phyloP scores from a whole-genome alignment of 2,888 invertebrate species.

The Parapristionchus giblindavisi region DNA sequence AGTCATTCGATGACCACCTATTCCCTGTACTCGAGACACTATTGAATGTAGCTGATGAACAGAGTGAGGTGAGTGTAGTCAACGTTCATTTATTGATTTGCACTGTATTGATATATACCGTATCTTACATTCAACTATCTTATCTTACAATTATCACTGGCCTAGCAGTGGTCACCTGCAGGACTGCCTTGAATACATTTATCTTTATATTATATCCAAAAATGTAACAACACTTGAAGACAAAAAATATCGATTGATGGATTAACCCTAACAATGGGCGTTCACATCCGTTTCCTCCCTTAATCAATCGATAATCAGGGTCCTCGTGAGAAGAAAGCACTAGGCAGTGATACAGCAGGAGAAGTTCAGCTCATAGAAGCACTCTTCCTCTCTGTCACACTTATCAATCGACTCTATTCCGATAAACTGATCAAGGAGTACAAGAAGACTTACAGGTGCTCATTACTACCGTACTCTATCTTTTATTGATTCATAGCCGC shows the following conservation, averaged over 20 bases:
- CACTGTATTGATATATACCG: too few relatives aligned
- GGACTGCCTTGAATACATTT: too few relatives aligned
- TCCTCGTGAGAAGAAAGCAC: background rate
- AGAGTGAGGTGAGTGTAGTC: too few relatives aligned
- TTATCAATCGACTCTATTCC: slow-evolving; percentile 88
- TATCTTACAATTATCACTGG: too few relatives aligned
- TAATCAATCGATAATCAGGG: too few relatives aligned
- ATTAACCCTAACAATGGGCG: background rate
- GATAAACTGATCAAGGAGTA: slow-evolving; percentile 84
- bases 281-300: too few relatives aligned
- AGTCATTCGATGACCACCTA: slow-evolving; percentile 30
- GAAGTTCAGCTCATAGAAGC: slow-evolving; percentile 79
- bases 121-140: too few relatives aligned
- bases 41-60: background rate
- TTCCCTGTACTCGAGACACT: slow-evolving; percentile 30
- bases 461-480: too few relatives aligned
- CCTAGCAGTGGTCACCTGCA: too few relatives aligned
- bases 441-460: slow-evolving; percentile 64
- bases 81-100: too few relatives aligned
- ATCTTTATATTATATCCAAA: background rate
- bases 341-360: background rate
- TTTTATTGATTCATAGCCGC: too few relatives aligned
- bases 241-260: too few relatives aligned
- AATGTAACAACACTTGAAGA: background rate
- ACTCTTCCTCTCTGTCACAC: slow-evolving; percentile 85